Conservation (phyloP, 1,140 invertebrate species). For the Lycorma delicatula region DNA sequence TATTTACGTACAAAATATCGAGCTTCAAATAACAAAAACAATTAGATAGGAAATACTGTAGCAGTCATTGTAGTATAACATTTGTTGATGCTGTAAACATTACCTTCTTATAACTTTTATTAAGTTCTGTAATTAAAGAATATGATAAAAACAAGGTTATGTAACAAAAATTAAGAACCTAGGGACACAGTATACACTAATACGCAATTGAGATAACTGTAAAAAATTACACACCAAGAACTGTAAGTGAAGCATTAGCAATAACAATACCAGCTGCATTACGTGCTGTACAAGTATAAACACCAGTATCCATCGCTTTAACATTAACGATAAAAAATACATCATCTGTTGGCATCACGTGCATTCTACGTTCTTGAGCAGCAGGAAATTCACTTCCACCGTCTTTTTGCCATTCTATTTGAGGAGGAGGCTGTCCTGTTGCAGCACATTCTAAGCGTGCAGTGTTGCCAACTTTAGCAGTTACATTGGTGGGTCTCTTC, state of each 20-base stretch:
- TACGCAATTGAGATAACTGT: no score
- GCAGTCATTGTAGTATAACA: no score
- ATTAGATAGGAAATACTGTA: no score
- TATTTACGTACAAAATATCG: no score
- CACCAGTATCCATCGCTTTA: constrained; percentile 75
- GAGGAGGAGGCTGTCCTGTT: constrained; percentile 74
- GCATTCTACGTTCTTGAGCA: constrained; percentile 83
- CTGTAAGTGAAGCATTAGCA: constrained; percentile 81
- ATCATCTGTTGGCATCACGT: constrained; percentile 85
- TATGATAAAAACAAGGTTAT: no score
- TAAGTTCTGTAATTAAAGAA: no score
- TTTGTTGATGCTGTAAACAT: no score
- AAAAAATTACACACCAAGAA: constrained; percentile 65
- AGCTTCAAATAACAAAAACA: no score
- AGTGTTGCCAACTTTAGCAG: constrained; percentile 73
- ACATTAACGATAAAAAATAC: constrained; percentile 87
- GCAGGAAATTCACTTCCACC: constrained; percentile 93
- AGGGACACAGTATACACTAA: no score
- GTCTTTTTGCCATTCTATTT: constrained; percentile 81
- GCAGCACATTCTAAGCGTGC: constrained; percentile 86
- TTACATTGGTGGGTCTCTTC: constrained; percentile 76
- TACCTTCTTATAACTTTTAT: no score
- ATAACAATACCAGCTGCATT: constrained; percentile 80
- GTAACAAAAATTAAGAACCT: no score
- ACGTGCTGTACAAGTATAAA: constrained; percentile 88